These are phyloP conservation scores for Macrotis lagotis DNA, from an alignment of 2,113 vertebrate species.

Conservation along the genomic window DNA sequence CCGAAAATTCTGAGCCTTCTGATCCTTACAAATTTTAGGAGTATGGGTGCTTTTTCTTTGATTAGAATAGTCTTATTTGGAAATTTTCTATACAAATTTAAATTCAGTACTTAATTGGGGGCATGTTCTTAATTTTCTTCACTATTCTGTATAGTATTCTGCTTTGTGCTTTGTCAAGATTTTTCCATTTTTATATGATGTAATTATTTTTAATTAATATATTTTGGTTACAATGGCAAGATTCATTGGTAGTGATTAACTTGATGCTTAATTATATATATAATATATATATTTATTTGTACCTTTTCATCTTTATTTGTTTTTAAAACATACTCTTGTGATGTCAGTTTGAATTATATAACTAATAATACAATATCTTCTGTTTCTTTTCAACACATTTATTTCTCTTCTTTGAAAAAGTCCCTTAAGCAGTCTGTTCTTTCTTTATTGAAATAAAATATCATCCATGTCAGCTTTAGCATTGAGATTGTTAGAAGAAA, in stretches of 20 bases:
- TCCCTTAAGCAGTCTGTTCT: conserved; percentile 6
- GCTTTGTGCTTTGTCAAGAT: background rate
- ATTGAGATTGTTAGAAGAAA: conserved; percentile 8
- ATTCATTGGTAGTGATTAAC: conserved; percentile 9
- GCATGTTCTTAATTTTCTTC: conserved; percentile 23
- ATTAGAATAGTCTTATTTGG: conserved; percentile 29
- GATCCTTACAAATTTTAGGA: conserved; percentile 31
- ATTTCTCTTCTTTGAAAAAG: background rate
- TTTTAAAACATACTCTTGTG: background rate
- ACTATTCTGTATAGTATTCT: background rate
- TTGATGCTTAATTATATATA: conserved; percentile 20
- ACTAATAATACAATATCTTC: background rate
- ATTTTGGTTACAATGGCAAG: background rate
- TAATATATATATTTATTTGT: conserved; percentile 8
- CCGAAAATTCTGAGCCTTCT: background rate
- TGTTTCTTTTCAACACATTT: background rate
- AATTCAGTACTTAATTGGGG: background rate
- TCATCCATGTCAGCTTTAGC: background rate
- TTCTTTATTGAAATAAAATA: conserved; percentile 1
- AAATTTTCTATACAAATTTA: conserved; percentile 1
- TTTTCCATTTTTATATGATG: no score
- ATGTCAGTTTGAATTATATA: conserved; percentile 1
- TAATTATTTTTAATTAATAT: conserved; percentile 26
- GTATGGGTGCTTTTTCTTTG: background rate
- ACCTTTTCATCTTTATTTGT: background rate